Conservation (phyloP, 2,797 vertebrate species). For the Myotis planiceps region DNA sequence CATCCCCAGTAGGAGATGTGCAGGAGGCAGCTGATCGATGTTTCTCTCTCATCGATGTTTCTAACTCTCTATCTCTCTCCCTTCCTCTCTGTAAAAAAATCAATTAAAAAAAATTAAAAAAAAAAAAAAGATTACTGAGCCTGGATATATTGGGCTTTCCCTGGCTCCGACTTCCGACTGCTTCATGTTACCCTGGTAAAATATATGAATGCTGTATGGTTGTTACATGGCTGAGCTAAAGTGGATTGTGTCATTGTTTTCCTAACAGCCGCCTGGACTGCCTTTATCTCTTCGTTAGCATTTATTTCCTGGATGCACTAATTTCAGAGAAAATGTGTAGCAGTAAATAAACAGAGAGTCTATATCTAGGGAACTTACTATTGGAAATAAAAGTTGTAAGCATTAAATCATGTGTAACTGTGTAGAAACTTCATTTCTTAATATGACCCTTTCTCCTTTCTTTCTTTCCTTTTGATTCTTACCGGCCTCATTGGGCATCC, state of each 20-base stretch:
- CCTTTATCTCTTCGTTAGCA: neutral
- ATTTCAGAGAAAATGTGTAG: neutral
- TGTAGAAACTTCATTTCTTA: neutral
- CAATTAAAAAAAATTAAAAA: no score
- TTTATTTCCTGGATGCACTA: neutral
- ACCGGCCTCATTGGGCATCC: neutral
- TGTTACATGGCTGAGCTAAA: neutral
- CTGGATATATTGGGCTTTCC: neutral
- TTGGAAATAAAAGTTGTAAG: neutral
- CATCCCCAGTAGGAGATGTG: no score
- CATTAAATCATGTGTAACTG: neutral
- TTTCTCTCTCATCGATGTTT: no score
- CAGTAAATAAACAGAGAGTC: neutral
- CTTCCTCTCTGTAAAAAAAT: no score
- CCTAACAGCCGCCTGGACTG: neutral
- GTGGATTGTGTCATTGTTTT: neutral
- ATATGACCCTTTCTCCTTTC: neutral
- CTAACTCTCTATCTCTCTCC: no score
- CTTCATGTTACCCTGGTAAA: conserved; percentile 3
- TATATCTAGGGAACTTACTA: neutral
- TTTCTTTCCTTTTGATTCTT: neutral
- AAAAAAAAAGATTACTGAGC: conserved; percentile 25
- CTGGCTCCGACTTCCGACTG: neutral
- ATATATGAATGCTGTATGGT: neutral
- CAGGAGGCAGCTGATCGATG: no score